Evolutionary conservation across 2,797 vertebrate species (phyloP).

Genomic region (Bovichtus diacanthus): DNA sequence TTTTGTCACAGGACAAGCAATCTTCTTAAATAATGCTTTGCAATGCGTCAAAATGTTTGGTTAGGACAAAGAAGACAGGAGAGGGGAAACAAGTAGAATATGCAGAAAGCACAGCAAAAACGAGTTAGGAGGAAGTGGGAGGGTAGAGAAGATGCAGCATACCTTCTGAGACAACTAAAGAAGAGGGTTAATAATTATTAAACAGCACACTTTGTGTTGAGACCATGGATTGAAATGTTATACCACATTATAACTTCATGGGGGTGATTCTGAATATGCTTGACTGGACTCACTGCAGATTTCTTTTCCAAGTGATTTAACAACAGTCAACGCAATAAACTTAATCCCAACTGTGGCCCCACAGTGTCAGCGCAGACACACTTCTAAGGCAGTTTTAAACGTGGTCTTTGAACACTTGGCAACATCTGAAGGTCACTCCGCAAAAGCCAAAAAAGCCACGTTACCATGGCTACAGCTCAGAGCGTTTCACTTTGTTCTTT

Average conservation of each 20-base stretch:
- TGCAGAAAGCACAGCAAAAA: background rate
- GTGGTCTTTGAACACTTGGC: constrained; percentile 48
- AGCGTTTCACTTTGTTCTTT: constrained; percentile 19
- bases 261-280: background rate
- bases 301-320: background rate
- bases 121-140: background rate
- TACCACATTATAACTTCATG: background rate
- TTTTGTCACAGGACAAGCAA: too few species aligned
- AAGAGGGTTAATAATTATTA: background rate
- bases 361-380: constrained; percentile 6
- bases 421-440: constrained; percentile 50
- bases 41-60: too few species aligned
- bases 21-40: too few species aligned
- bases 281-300: background rate
- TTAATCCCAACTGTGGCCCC: background rate
- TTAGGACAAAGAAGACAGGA: background rate
- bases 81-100: background rate
- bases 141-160: background rate
- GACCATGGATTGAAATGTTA: background rate
- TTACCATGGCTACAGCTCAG: constrained; percentile 55
- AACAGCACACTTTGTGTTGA: background rate
- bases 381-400: constrained; percentile 26
- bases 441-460: constrained; percentile 42
- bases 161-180: background rate
- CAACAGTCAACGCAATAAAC: background rate